Evolutionary conservation across 1,140 invertebrate species (phyloP), one percentile per base, ranked within the genome.

Genomic region (Drosophila parabipectinata): DNA sequence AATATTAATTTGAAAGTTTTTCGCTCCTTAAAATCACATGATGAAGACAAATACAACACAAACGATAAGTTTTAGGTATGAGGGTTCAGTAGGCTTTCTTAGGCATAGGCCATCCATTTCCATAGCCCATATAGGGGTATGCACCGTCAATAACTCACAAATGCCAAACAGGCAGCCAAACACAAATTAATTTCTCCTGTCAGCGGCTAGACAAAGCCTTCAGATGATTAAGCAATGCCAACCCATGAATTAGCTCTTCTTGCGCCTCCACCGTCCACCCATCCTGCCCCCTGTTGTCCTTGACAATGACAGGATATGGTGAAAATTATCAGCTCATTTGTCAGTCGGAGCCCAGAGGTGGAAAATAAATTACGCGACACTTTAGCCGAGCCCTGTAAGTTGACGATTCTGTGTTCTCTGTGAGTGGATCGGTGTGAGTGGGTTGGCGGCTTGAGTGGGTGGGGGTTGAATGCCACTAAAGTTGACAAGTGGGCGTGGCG

Each of bases 291-390:
- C 21, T 7, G 5, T 28, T 53, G 60, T 58, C 72, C 60, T 74
- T 74, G 60, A 75, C 60, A 75, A 58, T 66, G 71, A 61, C 26
- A 66, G 59, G 52, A 69, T 39, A 39, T 41, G 44, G 71, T 32
- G 60, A 48, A 75, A 74, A 75, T 75, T 74, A 75, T 75, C 72
- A 75, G 71, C 72, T 75, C 71, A 75, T 75, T 75, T 75, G 72
- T 75, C 72, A 75, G 72, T 66, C 61, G 72, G 34, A 61, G 71
- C 15, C 71, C 41, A 66, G 71, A 75, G 71, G 72, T 75, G 72
- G 53, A 75, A 75, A 75, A 75, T 75, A 75, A 75, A 75, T 75
- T 75, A 75, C 72, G 72, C 72, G 72, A 75, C 72, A 75, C 72
- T 75, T 75, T 54, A 37, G 53, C 53, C 72, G 44, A 57, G 60